Base-by-base conservation (phyloP, 2,888 invertebrate species). In the Thysanoteuthis rhombus region DNA sequence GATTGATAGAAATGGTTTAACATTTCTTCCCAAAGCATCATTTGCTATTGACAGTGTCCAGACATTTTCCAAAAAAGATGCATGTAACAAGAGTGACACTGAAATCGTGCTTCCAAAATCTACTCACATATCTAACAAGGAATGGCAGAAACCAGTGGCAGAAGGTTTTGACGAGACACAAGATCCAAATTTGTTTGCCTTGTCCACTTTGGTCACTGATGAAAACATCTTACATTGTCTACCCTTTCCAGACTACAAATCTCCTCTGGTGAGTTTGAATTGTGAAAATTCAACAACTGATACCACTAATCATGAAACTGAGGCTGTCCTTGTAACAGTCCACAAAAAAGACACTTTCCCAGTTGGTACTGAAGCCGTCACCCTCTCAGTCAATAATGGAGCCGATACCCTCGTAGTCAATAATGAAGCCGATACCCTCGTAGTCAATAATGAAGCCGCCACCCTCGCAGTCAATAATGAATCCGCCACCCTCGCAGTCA, bases 151-250 rank as follows among this genome's bases (percentile, higher is more conserved):
- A 94, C 94, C 94, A 5, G 92, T 95, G 42, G 91, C 93, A 36
- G 95, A 95, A 42, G 95, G 94, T 58, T 95, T 92, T 91, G 94
- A 93, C 94, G 95, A 94, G 12, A 89, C 93, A 8, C 94, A 94
- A 40, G 94, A 93, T 92, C 94, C 94, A 75, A 94, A 94, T 42
- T 93, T 96, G 92, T 94, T 96, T 93, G 94, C 94, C n/a, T 94
- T 94, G 36, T 95, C 96, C 1, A 96, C 96, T 38, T 94, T 96
- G 47, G 95, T 95, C 32, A 95, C 95, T 94, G 96, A 95, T 90
- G 94, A 94, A 91, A 94, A 93, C 22, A 94, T 94, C 19, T 75
- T 75, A n/a, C 32, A n/a, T 16, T n/a, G 75, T 75, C n/a, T 4
- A 16, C n/a, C 39, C 16, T 22, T 22, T n/a, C 28, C 36, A 39